Base-by-base conservation (phyloP, 2,113 vertebrate genomes). In the Podarcis raffonei region DNA sequence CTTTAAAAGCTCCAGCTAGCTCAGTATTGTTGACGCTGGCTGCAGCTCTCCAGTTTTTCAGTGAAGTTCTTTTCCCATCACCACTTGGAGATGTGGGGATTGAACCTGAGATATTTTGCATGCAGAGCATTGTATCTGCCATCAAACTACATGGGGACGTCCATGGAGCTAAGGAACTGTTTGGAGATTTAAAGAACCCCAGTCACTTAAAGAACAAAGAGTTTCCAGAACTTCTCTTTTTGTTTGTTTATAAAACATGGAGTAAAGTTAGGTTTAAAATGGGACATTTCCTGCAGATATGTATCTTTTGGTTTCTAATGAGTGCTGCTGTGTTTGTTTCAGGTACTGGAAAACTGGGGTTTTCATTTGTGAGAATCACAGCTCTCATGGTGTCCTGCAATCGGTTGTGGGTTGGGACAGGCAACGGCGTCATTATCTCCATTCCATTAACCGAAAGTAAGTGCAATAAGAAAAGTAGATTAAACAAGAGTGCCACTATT, bases 391-490 rank as follows among this genome's bases (percentile, higher is more conserved):
- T 98, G 95, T 98, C 98, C 79, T 98, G 98, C 92, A 98, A 97
- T 94, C 98, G 98, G 82, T 96, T 98, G 83, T 98, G 98, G 98
- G 97, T 98, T 75, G 98, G 98, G 89, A 98, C 98, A 59, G 98
- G 98, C 94, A 98, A 98, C 39, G 98, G 98, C 90, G 98, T 98
- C 95, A 98, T 98, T 95, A 98, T 98, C 95, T 98, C 98, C 93
- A 98, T 98, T 95, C 98, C 98, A 85, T 93, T 98, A 92, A 98
- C 98, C 92, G 98, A 98, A 96, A 97, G 98, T 98, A 97, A 97
- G 98, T 97, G 93, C 87, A 89, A 89, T 42, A 85, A 72, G 68
- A 93, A 92, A 76, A 89, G 81, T 88, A 9, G 53, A 25, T 25
- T 32, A 68, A 30, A 27, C 13, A 69, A 72, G 74, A 83, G 13